Conservation (phyloP, 1,140 invertebrate species). For the Cherax destructor region DNA sequence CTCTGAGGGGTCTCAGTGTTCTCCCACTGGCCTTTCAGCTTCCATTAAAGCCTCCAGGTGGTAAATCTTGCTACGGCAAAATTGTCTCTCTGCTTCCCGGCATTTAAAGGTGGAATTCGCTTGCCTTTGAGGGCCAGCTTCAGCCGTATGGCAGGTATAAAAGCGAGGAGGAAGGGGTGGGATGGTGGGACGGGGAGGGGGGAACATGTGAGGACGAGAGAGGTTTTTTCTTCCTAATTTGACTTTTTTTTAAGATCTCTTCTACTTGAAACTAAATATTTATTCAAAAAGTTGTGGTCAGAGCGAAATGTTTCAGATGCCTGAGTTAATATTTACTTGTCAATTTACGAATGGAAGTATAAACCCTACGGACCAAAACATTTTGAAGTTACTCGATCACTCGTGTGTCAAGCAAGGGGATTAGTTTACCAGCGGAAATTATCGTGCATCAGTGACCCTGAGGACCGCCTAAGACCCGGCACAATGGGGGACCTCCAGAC, state of each 20-base stretch:
- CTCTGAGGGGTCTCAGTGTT: background rate
- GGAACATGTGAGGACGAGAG: no score
- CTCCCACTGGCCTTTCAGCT: background rate
- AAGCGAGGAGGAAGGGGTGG: background rate
- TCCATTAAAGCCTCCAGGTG: background rate
- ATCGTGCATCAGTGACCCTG: constrained; percentile 14
- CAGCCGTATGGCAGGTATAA: constrained; percentile 7
- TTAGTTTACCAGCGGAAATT: background rate
- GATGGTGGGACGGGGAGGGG: no score
- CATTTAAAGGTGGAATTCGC: background rate
- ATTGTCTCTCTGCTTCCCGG: background rate
- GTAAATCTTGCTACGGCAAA: background rate
- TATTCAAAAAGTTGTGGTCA: background rate
- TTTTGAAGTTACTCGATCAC: no score
- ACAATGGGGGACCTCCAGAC: constrained; percentile 4
- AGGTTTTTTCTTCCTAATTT: background rate
- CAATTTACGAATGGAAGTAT: no score
- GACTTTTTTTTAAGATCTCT: background rate
- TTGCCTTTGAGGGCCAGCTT: background rate
- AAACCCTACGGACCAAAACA: no score
- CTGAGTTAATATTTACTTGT: no score
- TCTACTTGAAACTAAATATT: background rate
- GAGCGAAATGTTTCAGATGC: no score
- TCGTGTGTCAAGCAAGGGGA: no score
- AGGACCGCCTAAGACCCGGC: background rate